These are phyloP conservation scores for Myotis myotis DNA, from an alignment of 2,797 vertebrate species.

Conservation along the genomic window DNA sequence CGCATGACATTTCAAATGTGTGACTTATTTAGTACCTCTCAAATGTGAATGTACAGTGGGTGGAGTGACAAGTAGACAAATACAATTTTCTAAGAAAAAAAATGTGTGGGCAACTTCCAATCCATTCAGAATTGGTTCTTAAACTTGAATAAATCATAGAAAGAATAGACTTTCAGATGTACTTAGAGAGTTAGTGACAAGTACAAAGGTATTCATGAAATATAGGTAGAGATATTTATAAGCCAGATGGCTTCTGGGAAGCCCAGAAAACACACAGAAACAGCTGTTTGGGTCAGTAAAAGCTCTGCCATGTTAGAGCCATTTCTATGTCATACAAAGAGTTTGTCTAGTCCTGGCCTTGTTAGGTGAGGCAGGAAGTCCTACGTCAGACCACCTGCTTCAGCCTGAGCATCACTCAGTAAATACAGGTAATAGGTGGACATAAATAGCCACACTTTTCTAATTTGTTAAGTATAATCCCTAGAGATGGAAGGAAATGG, in stretches of 20 bases:
- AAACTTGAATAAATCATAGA: slow-evolving; percentile 50
- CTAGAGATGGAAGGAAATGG: background rate
- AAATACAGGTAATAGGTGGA: background rate
- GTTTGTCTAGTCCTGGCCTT: background rate
- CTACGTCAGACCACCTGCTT: too few relatives aligned
- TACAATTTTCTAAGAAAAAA: slow-evolving; percentile 72
- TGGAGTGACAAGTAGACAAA: slow-evolving; percentile 61
- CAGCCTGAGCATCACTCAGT: background rate
- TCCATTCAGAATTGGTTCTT: slow-evolving; percentile 70
- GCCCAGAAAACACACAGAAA: background rate
- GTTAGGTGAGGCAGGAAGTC: background rate
- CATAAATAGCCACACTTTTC: background rate
- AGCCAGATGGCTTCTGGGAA: background rate
- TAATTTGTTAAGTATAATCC: background rate
- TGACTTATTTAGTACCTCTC: slow-evolving; percentile 73
- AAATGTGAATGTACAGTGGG: slow-evolving; percentile 64
- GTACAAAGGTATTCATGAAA: background rate
- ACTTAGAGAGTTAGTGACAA: slow-evolving; percentile 5
- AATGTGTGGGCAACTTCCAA: slow-evolving; percentile 66
- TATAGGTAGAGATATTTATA: background rate
- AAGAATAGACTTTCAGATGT: slow-evolving; percentile 24
- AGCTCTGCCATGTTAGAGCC: background rate
- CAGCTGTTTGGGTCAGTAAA: background rate
- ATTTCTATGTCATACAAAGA: background rate
- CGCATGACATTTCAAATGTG: slow-evolving; percentile 74